These are phyloP conservation scores for Mythimna loreyi DNA, from an alignment of 2,888 invertebrate genomes.

Conservation along the genomic window DNA sequence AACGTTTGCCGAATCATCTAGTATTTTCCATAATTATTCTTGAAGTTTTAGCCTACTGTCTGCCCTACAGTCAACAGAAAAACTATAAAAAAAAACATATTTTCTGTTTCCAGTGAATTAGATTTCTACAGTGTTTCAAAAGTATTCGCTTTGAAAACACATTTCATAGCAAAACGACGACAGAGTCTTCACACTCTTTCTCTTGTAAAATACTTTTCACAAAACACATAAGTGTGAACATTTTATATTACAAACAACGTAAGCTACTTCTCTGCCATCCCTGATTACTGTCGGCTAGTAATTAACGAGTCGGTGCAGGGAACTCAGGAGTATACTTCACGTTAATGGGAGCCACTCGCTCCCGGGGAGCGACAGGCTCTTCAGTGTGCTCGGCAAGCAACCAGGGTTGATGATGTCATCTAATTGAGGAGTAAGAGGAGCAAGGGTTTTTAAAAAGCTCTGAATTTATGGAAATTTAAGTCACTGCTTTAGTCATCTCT, in stretches of 20 bases:
- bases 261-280: conserved; percentile 30
- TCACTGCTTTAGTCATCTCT: too few species aligned
- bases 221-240: not conserved
- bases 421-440: conserved; percentile 22
- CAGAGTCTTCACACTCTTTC: not conserved
- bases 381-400: conserved; percentile 12
- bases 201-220: not conserved
- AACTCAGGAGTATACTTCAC: conserved; percentile 49
- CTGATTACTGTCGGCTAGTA: conserved; percentile 47
- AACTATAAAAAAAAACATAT: not conserved
- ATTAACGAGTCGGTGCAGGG: conserved; percentile 53
- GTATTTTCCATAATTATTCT: not conserved
- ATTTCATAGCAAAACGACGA: not conserved
- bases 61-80: not conserved
- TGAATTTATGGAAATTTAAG: not conserved
- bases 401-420: conserved; percentile 9
- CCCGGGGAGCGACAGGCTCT: not conserved
- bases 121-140: not conserved
- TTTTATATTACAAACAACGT: not conserved
- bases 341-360: conserved; percentile 28
- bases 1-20: too few species aligned
- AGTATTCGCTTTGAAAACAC: not conserved
- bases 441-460: not conserved
- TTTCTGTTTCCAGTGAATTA: not conserved
- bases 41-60: not conserved